Base-by-base conservation (phyloP, 2,888 invertebrate species). In the Hypsopygia costalis region DNA sequence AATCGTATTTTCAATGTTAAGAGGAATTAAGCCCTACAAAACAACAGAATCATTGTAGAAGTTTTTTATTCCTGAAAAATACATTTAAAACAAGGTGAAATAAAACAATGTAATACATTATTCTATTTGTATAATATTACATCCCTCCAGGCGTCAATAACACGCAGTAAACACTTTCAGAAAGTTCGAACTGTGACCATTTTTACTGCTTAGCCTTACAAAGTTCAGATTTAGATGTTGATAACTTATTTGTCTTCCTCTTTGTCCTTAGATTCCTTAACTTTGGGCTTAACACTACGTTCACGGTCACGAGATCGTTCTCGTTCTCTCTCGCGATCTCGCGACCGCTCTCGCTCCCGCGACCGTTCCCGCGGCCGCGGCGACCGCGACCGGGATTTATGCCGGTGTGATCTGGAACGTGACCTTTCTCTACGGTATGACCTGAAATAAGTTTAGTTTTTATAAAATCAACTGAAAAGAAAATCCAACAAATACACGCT, bases 361-460 rank as follows among this genome's bases (percentile, higher is more conserved):
- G 68, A 67, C 6, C 77, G 74, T 25, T 78, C 78, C 11, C 80
- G 71, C 34, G 47, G 65, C 44, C 92, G 91, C 32, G 93, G 94
- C 59, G 93, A 93, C 22, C 93, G 90, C 3, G 93, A 93, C 33
- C 93, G 86, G 1, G 94, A 93, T 67, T 93, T 93, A 72, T 94
- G 94, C 41, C 94, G 88, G 1, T 91, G 89, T 0, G 93, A 92
- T 40, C 92, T 82, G 6, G 93, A 92, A 7, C 93, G 88, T n/a
- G 93, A 92, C 41, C 93, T 86, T 45, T 93, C 93, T 9, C 93
- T 85, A 41, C 93, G 82, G 62, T 93, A 92, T 3, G 93, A 93
- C 48, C 93, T 91, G 60, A 12, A 37, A 31, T 16, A n/a, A n/a
- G n/a, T n/a, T n/a, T n/a, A n/a, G n/a, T n/a, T n/a, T n/a, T n/a